These are phyloP conservation scores for Cecidostiba fungosa DNA, from an alignment of 2,888 invertebrate genomes.

Conservation along the genomic window DNA sequence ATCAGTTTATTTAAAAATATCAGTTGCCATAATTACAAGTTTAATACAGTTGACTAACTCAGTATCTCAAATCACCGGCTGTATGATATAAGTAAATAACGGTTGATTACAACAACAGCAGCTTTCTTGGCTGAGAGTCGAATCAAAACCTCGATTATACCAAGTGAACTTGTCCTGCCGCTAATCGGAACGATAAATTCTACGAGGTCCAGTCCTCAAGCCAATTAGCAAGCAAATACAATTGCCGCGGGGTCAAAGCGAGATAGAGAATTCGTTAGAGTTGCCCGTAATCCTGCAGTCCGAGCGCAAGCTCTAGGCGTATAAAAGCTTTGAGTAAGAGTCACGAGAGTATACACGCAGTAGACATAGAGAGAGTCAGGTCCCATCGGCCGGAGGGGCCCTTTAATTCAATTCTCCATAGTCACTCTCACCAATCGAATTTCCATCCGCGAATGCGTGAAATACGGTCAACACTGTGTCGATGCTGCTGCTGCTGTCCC, in stretches of 20 bases:
- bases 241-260: background rate
- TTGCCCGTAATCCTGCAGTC: constrained; percentile 16
- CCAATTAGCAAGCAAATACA: constrained; percentile 47
- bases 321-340: background rate
- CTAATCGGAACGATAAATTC: constrained; percentile 41
- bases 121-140: background rate
- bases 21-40: no score
- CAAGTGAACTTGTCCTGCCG: background rate
- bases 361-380: background rate
- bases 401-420: constrained; percentile 43
- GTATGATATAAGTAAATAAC: no score
- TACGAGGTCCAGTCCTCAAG: constrained; percentile 23
- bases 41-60: no score
- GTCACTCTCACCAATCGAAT: constrained; percentile 32
- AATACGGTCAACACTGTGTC: constrained; percentile 21
- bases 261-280: constrained; percentile 27
- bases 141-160: constrained; percentile 37
- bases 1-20: no score
- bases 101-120: background rate
- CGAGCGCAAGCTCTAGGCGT: background rate
- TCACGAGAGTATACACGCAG: background rate
- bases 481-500: background rate
- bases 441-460: constrained; percentile 39
- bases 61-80: no score
- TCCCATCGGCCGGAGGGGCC: constrained; percentile 18